Evolutionary conservation across 2,888 invertebrate genomes (phyloP), one percentile per base, ranked within the genome.

Genomic region (Zygogramma bicolorata): DNA sequence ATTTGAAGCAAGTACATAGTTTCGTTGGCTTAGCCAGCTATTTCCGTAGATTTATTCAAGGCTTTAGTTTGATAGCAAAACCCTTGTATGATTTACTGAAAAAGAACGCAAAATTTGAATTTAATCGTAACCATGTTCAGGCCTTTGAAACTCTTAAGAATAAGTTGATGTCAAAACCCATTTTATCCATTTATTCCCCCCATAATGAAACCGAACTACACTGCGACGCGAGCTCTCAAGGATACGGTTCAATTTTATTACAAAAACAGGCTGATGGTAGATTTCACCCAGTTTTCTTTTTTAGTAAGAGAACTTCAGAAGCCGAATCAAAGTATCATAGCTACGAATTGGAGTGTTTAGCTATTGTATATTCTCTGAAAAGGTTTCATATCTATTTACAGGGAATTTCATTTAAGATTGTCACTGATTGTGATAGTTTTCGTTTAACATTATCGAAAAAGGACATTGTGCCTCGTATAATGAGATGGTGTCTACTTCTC

Each of bases 281-380:
- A n/a, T 65, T 10, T 76, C 77, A 63, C 78, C 82, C 4, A 79
- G 79, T n/a, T n/a, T n/a, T n/a, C n/a, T n/a, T n/a, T n/a, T n/a
- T n/a, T n/a, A n/a, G n/a, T n/a, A n/a, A n/a, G 57, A 68, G 81
- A 40, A 81, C 80, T 2, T 78, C 80, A 5, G 71, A 67, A 0
- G 31, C 66, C 0, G 83, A 82, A 46, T 46, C 78, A 6, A 76
- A 77, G 60, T 82, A 79, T 67, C 81, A 82, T 22, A 81, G 82
- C 65, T 83, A 77, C 73, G 83, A 84, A 49, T 61, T 83, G 3
- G 83, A 84, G 67, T 79, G 77, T n/a, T n/a, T n/a, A n/a, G n/a
- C n/a, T n/a, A n/a, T n/a, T n/a, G n/a, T n/a, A n/a, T n/a, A n/a
- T n/a, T n/a, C n/a, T n/a, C n/a, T n/a, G n/a, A n/a, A n/a, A n/a